Evolutionary conservation across 2,113 vertebrate species (phyloP), one percentile per base, ranked within the genome.

Genomic region (Tor tambroides): DNA sequence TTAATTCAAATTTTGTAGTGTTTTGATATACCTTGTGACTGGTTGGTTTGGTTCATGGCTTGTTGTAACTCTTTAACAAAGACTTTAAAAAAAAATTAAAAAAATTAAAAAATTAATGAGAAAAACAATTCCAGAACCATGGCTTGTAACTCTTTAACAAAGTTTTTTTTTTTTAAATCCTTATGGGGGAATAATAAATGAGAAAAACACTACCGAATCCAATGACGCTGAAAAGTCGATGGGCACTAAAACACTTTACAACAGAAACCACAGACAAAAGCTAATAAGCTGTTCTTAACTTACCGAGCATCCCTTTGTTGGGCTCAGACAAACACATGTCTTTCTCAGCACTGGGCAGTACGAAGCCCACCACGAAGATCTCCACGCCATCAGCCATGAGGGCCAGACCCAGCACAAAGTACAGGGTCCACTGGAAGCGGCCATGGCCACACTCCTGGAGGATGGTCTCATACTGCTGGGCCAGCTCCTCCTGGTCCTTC

Each of bases 271-370:
- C 12, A 38, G 2, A 32, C 56, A 15, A 35, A 79, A 41, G 21
- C 23, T n/a, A 7, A 26, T n/a, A 7, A 67, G 38, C 78, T 61
- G 21, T 54, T 26, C 0, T 56, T 86, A 26, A 91, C 96, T 98
- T 95, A 99, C 98, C 98, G 91, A 99, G 96, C 98, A 98, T 99
- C 90, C 98, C 98, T 92, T 98, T 99, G 95, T 99, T 99, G 91
- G 97, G 98, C 92, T 98, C 97, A 0, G 98, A 99, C 77, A 99
- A 94, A 92, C 98, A 99, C 98, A 99, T 99, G 91, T 99, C 98
- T 92, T 98, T 98, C 94, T 99, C 97, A 0, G 98, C 98, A 1
- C 97, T 98, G 91, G 98, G 98, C 61, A 99, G 93, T 83, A 99
- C 98, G 0, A 99, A 99, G 88, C 98, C 98, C 63, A 99, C 98